phyloP scores from a whole-genome alignment of 2,888 invertebrate species.

The Rhingia campestris region DNA sequence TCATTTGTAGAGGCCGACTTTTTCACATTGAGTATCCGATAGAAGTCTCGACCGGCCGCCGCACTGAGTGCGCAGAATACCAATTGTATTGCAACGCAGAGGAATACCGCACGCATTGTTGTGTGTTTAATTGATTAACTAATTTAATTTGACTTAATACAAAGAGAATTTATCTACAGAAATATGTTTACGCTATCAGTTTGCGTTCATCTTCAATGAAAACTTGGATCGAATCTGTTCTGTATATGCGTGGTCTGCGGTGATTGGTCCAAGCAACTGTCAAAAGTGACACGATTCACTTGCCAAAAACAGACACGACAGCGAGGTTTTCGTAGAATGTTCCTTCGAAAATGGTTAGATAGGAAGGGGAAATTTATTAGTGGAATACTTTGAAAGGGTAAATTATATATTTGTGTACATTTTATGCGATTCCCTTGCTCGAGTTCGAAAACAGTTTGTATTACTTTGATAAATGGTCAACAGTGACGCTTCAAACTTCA shows the following conservation, averaged over 20 bases:
- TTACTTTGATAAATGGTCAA: too few relatives aligned
- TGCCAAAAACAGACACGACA: conserved; percentile 5
- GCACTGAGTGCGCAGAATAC: conserved; percentile 76
- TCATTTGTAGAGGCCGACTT: conserved; percentile 94
- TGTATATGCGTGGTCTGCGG: conserved; percentile 78
- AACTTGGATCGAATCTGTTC: conserved; percentile 59
- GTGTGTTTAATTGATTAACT: conserved; percentile 63
- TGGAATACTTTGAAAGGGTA: too few relatives aligned
- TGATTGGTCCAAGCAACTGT: conserved; percentile 77
- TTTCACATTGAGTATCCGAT: conserved; percentile 91
- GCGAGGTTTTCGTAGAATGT: background rate
- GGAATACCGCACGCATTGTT: conserved; percentile 54
- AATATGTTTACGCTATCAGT: conserved; percentile 74
- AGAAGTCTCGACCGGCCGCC: conserved; percentile 93
- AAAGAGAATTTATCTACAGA: conserved; percentile 45
- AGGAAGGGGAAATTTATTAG: background rate
- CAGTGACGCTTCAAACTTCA: too few relatives aligned
- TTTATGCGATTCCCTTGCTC: too few relatives aligned
- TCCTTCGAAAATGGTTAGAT: background rate
- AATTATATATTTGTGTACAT: too few relatives aligned
- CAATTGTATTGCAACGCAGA: conserved; percentile 72
- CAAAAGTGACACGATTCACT: conserved; percentile 65
- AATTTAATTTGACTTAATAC: conserved; percentile 52
- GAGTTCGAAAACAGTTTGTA: too few relatives aligned
- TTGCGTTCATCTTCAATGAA: conserved; percentile 45